These are phyloP conservation scores for Noctua janthina DNA, from an alignment of 2,888 invertebrate genomes.

Conservation along the genomic window DNA sequence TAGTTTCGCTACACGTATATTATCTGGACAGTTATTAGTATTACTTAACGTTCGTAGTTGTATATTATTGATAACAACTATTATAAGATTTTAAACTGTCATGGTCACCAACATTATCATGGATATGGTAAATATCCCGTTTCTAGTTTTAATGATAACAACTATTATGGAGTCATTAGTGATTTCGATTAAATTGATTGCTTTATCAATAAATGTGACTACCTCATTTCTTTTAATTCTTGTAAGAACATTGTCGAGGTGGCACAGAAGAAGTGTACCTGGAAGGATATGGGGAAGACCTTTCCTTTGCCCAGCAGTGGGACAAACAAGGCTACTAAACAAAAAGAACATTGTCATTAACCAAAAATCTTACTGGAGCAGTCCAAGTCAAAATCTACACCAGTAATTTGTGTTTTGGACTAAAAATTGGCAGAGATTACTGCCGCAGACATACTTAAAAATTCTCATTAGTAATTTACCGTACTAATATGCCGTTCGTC, in stretches of 20 bases:
- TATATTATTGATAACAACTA: constrained; percentile 22
- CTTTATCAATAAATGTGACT: not conserved
- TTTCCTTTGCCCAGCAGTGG: not conserved
- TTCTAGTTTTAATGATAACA: constrained; percentile 9
- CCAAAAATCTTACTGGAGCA: not conserved
- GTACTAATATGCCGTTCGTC: not conserved
- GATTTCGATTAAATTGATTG: not conserved
- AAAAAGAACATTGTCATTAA: not conserved
- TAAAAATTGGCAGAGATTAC: constrained; percentile 6
- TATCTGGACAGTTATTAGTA: constrained; percentile 13
- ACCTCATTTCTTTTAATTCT: not conserved
- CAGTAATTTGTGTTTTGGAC: not conserved
- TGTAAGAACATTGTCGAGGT: not conserved
- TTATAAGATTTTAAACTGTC: not conserved
- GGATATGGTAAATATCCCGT: no score
- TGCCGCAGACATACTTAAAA: not conserved
- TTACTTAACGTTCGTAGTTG: constrained; percentile 20
- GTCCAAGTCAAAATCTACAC: not conserved
- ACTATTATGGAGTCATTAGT: constrained; percentile 4
- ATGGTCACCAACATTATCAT: no score
- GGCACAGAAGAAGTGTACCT: not conserved
- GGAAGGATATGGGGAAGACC: not conserved
- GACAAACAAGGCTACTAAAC: not conserved
- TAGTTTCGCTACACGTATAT: not conserved
- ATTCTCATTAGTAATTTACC: constrained; percentile 18